Base-by-base conservation (phyloP, 2,888 invertebrate species). In the Latheticus oryzae region DNA sequence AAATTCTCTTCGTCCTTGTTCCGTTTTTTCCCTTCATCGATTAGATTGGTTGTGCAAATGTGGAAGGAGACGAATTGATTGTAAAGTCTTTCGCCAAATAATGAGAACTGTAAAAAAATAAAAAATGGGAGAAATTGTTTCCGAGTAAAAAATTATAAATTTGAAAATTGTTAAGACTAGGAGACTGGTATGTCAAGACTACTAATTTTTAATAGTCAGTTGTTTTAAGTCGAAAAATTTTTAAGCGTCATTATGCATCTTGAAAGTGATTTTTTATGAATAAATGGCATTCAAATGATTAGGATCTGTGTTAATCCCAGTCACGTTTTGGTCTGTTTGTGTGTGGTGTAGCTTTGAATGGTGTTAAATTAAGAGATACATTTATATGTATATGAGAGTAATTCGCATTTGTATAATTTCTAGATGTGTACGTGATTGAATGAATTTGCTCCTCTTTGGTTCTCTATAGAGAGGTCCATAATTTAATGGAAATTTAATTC, bases 341-440 rank as follows among this genome's bases (percentile, higher is more conserved):
- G 55, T 65, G 66, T 67, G 63, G 62, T 57, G 51, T 35, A 47
- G 33, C 61, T 65, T 63, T 67, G 64, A 71, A 67, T 67, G 67
- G 69, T 67, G 70, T 68, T 69, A 70, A 72, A 71, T 72, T 72
- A 69, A 67, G 64, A 65, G 61, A 65, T 35, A 16, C 47, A 47
- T 47, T 47, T 69, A 67, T 67, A 64, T 68, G 67, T 63, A 59
- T 53, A 65, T 53, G 38, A 51, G 50, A 45, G 17, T 45, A 56
- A 56, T 54, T 56, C 52, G 56, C 28, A 15, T 54, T 57, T 45
- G 58, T 45, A 45, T 58, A 52, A 52, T 58, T 58, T 52, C 32
- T 11, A 45, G 30, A 53, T 26, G 28, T n/a, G n/a, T 48, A 48
- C 48, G 55, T 55, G 55, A 32, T 33, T n/a, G n/a, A 40, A 55